Evolutionary conservation across 2,113 vertebrate species (phyloP), one percentile per base, ranked within the genome.

Genomic region (Pluvianellus socialis): DNA sequence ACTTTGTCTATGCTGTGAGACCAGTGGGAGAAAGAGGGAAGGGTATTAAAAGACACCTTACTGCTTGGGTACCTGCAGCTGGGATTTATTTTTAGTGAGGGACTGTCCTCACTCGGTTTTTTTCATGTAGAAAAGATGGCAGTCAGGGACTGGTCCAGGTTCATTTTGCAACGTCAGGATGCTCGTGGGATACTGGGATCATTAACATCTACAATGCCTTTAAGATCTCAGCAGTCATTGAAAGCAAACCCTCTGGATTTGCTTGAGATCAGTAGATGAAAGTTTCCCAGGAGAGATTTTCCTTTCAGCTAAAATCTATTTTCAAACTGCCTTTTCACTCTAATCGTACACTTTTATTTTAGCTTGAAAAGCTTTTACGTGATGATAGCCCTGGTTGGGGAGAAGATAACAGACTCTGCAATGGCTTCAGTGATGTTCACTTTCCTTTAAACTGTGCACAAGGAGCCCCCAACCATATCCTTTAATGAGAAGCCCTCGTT

Each of bases 351-450:
- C 79, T 94, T 81, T 94, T 74, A 71, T 90, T 96, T 93, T 24
- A 83, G 61, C 56, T 86, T 84, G 65, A 81, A 84, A 92, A 88
- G 72, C 79, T 90, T 93, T 92, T 80, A 88, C 75, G 68, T 85
- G 77, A 74, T 87, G 73, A 75, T 72, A 68, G 52, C 15, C 28
- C 44, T 84, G 73, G n/a, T 2, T 88, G 52, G 38, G 55, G 73
- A 74, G 59, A 55, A 74, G 90, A 86, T 74, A 77, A 90, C 24
- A 86, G 87, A 38, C 28, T 63, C 55, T 70, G n/a, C 74, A 73
- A 30, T 45, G 35, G 33, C 20, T 85, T 81, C 66, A 66, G 53
- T 71, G 85, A 83, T 50, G 67, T 61, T 92, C 82, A 28, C 42
- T 77, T 77, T 30, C 63, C 65, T 90, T 95, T 90, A 79, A 92